Evolutionary conservation across 2,888 invertebrate species (phyloP).

Genomic region (Drosophila setosimentum): DNA sequence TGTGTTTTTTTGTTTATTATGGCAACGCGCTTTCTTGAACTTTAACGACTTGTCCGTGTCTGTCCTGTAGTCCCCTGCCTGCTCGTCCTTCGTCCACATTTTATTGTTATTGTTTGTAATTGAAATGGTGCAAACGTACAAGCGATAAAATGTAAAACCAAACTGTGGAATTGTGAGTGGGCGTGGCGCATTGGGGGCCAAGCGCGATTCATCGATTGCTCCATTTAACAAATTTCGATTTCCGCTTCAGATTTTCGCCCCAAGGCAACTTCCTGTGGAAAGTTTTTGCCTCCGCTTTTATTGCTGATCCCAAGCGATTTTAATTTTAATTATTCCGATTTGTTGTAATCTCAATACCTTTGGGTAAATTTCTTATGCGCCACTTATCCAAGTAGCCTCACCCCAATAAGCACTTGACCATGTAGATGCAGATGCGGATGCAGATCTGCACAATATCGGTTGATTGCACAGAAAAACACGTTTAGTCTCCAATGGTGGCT

Average conservation of each 20-base stretch:
- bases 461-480: conserved; percentile 8
- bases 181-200: conserved; percentile 15
- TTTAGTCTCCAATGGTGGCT: background rate
- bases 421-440: background rate
- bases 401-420: background rate
- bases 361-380: conserved; percentile 38
- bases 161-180: conserved; percentile 48
- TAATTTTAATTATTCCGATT: conserved; percentile 70
- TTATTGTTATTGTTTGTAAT: conserved; percentile 82
- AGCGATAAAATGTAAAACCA: conserved; percentile 80
- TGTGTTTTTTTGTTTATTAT: conserved; percentile 14
- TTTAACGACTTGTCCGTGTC: conserved; percentile 50
- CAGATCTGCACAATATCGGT: conserved; percentile 10
- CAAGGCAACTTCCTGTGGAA: conserved; percentile 64
- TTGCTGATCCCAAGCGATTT: conserved; percentile 57
- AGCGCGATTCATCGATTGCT: conserved; percentile 75
- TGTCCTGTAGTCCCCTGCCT: conserved; percentile 7
- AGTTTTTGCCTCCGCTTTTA: conserved; percentile 62
- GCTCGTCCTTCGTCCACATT: conserved; percentile 41
- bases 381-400: background rate
- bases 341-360: conserved; percentile 43
- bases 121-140: conserved; percentile 82
- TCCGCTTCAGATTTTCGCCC: conserved; percentile 76
- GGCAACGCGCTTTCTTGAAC: conserved; percentile 63
- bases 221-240: conserved; percentile 83